phyloP scores from a whole-genome alignment of 2,113 vertebrate genomes.

The Seriola aureovittata region DNA sequence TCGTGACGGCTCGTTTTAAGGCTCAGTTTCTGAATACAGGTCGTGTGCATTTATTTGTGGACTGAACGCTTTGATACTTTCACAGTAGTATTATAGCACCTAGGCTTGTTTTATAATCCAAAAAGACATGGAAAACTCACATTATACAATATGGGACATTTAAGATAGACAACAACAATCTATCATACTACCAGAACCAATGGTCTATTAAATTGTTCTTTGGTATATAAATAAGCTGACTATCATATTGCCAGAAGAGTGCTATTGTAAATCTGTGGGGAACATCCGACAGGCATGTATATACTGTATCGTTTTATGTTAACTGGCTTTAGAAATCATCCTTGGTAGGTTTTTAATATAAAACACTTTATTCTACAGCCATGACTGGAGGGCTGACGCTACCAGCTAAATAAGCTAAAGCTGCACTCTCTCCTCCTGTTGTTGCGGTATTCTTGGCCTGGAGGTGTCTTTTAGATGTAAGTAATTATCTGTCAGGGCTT shows the following conservation, averaged over 20 bases:
- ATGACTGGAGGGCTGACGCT: constrained; percentile 36
- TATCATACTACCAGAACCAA: background rate
- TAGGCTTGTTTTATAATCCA: too few relatives aligned
- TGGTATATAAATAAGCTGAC: background rate
- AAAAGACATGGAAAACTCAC: too few relatives aligned
- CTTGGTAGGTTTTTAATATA: constrained; percentile 29
- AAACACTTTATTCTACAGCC: constrained; percentile 29
- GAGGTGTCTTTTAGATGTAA: constrained; percentile 32
- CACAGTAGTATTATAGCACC: too few relatives aligned
- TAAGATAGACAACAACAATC: background rate
- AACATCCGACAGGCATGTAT: background rate
- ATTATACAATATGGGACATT: too few relatives aligned
- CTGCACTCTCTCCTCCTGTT: constrained; percentile 18
- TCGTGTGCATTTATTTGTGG: too few relatives aligned
- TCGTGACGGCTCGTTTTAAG: too few relatives aligned
- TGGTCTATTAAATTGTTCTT: background rate
- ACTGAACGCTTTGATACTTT: too few relatives aligned
- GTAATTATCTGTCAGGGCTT: constrained; percentile 53
- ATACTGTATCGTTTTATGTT: background rate
- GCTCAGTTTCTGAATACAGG: too few relatives aligned
- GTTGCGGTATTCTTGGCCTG: constrained; percentile 44
- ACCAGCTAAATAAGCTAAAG: constrained; percentile 26
- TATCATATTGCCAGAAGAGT: background rate
- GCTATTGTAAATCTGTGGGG: background rate
- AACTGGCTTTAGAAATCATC: constrained; percentile 27